Conservation (phyloP, 2,797 vertebrate species). For the Selene dorsalis region DNA sequence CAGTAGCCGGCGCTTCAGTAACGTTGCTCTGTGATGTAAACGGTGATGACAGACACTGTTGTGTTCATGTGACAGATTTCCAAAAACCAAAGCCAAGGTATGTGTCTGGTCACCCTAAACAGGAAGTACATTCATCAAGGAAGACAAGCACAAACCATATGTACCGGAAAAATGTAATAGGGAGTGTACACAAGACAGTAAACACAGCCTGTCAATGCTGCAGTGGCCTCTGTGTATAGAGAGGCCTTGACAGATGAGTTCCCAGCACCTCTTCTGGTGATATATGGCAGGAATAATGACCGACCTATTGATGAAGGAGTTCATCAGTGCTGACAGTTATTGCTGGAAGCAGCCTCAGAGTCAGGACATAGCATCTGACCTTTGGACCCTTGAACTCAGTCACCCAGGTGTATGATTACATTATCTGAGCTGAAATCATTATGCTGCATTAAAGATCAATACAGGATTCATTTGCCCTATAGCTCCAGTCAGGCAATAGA, state of each 20-base stretch:
- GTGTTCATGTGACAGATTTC: constrained; percentile 57
- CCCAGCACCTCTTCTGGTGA: constrained; percentile 42
- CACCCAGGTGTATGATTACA: constrained; percentile 30
- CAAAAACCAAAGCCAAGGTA: constrained; percentile 41
- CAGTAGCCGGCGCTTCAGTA: constrained; percentile 33
- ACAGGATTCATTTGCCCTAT: constrained; percentile 11
- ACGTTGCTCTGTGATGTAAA: constrained; percentile 43
- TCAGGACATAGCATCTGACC: constrained; percentile 57
- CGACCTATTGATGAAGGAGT: constrained; percentile 59
- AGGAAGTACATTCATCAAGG: constrained; percentile 65
- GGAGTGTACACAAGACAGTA: neutral
- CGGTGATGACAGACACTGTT: constrained; percentile 33
- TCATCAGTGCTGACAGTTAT: constrained; percentile 66
- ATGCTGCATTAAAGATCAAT: constrained; percentile 3
- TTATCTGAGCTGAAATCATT: constrained; percentile 49
- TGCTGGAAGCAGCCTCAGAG: constrained; percentile 26
- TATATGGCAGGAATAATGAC: constrained; percentile 45
- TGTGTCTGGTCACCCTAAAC: constrained; percentile 48
- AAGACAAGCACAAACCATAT: constrained; percentile 23
- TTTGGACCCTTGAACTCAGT: constrained; percentile 52
- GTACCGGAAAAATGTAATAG: constrained; percentile 11
- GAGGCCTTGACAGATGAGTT: constrained; percentile 43
- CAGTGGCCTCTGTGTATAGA: constrained; percentile 18
- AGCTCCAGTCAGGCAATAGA: neutral
- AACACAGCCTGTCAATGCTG: constrained; percentile 20